Evolutionary conservation across 2,888 invertebrate species (phyloP), one percentile per base, ranked within the genome.

Genomic region (Clostera curtula): DNA sequence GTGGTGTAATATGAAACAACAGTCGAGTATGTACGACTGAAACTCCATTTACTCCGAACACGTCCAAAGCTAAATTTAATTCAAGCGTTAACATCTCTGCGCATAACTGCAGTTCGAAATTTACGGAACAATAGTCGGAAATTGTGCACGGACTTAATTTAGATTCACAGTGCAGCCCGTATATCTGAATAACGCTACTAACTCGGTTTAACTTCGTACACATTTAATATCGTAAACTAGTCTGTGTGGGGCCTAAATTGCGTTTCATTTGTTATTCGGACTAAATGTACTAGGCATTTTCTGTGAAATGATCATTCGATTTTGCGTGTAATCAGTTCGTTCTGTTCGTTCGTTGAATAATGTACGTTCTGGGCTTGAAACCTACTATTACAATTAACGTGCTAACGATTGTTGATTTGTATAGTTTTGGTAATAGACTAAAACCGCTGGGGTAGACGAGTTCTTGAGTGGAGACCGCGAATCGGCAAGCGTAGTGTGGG

Each of bases 131-230:
- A 46, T 40, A 34, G 33, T 25, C 25, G 24, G 45, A 9, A 23
- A 23, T 14, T 5, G 23, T 48, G 52, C 49, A 53, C 51, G 26
- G 43, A 56, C 48, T 59, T 57, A 64, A 68, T 68, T 68, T 58
- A 56, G 53, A 45, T 48, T 48, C 43, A 36, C 55, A 55, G 50
- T 66, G 52, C 59, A 56, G 39, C 29, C 34, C 27, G 30, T 42
- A 47, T 60, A 61, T 62, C 56, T 65, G 57, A 59, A 63, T 56
- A 55, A 49, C 39, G 32, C 48, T 48, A 46, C 42, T 40, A 40
- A 43, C 31, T 35, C 37, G 37, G 50, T 52, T 54, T 56, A 58
- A 52, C 57, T 46, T 11, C 17, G 43, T 40, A 39, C 37, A 46
- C 53, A 50, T 56, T 46, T 34, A 36, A 31, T 42, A 37, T 35